phyloP scores from a whole-genome alignment of 2,113 vertebrate genomes.

The Cephalopholis sonnerati region DNA sequence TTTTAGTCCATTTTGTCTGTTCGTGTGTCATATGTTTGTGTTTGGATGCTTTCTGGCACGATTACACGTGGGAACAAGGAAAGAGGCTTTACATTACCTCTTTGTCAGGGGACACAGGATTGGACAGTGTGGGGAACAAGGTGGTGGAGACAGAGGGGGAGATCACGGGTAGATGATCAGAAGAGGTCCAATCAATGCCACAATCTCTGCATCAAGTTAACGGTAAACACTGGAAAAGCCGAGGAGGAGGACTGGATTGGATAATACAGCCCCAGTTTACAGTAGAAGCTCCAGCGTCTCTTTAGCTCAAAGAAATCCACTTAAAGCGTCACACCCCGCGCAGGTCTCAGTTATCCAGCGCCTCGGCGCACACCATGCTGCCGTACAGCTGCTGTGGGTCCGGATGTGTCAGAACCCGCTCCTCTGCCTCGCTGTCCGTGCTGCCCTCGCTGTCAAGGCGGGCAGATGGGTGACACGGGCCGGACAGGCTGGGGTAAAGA shows the following conservation, averaged over 20 bases:
- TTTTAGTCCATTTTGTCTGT: constrained; percentile 21
- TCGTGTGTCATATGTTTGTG: constrained; percentile 22
- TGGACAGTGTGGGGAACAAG: constrained; percentile 1
- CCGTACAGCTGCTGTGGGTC: constrained; percentile 82
- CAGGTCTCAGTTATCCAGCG: constrained; percentile 78
- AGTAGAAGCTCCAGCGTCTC: constrained; percentile 24
- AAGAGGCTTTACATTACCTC: constrained; percentile 34
- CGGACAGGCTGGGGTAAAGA: constrained; percentile 86
- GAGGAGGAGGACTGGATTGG: constrained; percentile 38
- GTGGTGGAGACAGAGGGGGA: constrained; percentile 27
- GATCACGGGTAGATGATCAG: constrained; percentile 27
- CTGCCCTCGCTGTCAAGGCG: constrained; percentile 92
- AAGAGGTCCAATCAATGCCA: constrained; percentile 53
- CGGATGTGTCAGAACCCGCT: constrained; percentile 69
- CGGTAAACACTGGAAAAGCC: constrained; percentile 52
- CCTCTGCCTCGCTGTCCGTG: constrained; percentile 90
- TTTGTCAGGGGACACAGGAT: constrained; percentile 1
- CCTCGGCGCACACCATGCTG: constrained; percentile 81
- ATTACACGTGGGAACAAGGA: constrained; percentile 7
- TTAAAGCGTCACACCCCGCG: background rate
- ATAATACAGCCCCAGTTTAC: constrained; percentile 37
- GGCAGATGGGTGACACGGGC: constrained; percentile 84
- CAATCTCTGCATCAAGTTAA: constrained; percentile 55
- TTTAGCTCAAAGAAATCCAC: constrained; percentile 28
- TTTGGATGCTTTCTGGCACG: constrained; percentile 36